Conservation (phyloP, 1,140 invertebrate species). For the Teleogryllus occipitalis region DNA sequence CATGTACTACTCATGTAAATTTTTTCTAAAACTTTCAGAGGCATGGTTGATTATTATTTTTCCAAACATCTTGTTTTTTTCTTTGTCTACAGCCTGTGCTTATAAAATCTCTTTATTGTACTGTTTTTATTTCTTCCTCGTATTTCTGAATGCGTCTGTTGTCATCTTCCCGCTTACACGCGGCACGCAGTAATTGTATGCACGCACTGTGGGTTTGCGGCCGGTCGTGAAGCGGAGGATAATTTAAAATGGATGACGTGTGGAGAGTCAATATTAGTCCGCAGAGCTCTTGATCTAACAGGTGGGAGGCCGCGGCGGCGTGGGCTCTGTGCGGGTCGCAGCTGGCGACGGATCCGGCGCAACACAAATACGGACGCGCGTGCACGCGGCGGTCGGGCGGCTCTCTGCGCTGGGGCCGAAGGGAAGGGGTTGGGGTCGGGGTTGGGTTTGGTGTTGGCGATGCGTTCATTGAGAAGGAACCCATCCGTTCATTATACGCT, state of each 20-base stretch:
- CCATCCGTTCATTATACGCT: too few species aligned
- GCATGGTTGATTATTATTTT: too few species aligned
- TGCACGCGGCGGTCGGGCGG: background rate
- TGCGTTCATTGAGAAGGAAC: too few species aligned
- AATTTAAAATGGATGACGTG: constrained; percentile 5
- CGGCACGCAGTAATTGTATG: background rate
- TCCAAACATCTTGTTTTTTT: background rate
- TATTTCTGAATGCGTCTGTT: too few species aligned
- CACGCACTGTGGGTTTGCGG: background rate
- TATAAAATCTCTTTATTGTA: background rate
- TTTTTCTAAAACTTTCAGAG: too few species aligned
- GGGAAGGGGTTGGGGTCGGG: too few species aligned
- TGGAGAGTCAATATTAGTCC: background rate
- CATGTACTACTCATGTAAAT: too few species aligned
- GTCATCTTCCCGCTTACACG: background rate
- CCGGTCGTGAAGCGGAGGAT: background rate
- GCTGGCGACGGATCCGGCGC: background rate
- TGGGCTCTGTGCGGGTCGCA: background rate
- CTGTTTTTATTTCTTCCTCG: background rate
- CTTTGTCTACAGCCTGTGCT: background rate
- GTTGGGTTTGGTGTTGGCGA: too few species aligned
- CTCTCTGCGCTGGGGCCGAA: too few species aligned
- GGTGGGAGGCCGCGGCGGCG: background rate
- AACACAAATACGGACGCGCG: background rate
- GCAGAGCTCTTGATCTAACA: background rate